Conservation (phyloP, 2,888 invertebrate genomes). For the Cosmorhoe ocellata region DNA sequence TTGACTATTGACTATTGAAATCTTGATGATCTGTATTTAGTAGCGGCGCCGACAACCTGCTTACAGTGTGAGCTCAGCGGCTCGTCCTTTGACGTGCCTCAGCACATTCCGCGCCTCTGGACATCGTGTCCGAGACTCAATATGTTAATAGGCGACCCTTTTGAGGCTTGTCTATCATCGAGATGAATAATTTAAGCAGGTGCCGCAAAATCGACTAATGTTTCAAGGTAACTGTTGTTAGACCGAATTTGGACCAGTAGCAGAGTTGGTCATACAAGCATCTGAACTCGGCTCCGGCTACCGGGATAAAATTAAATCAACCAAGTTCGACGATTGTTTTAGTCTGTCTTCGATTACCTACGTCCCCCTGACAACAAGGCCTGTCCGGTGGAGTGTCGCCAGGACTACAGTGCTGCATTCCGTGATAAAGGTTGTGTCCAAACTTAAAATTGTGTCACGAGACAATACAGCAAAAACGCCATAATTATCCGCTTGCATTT, state of each 20-base stretch:
- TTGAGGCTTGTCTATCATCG: constrained; percentile 20
- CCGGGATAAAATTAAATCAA: too few relatives aligned
- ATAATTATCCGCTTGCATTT: constrained; percentile 12
- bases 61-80: not conserved
- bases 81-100: constrained; percentile 26
- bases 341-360: too few relatives aligned
- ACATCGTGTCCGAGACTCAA: constrained; percentile 10
- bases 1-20: too few relatives aligned
- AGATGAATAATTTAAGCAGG: constrained; percentile 13
- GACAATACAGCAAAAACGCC: constrained; percentile 6
- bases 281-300: too few relatives aligned
- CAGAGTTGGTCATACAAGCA: too few relatives aligned
- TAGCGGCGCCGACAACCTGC: not conserved
- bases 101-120: constrained; percentile 34
- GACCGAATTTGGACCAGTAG: too few relatives aligned
- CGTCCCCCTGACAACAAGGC: too few relatives aligned
- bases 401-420: not conserved
- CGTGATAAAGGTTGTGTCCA: not conserved
- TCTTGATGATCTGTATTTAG: too few relatives aligned
- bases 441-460: constrained; percentile 2
- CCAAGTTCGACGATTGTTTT: too few relatives aligned
- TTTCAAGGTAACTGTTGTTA: not conserved
- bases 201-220: constrained; percentile 10
- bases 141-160: constrained; percentile 23
- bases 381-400: not conserved